Evolutionary conservation across 1,140 invertebrate species (phyloP).

Genomic region (Nebria ingens): DNA sequence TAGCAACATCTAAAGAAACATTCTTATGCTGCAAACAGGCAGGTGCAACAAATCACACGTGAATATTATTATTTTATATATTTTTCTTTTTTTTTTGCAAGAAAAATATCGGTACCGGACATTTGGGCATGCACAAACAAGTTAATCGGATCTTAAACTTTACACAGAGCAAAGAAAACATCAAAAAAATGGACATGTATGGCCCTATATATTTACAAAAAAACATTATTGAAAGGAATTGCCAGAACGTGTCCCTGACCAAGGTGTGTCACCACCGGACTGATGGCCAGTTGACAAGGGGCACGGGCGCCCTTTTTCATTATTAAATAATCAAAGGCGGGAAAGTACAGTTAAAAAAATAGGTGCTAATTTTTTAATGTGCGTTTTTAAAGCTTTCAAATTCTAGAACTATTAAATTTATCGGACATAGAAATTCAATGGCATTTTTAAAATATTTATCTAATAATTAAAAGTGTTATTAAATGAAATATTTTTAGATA

Average conservation of each 20-base stretch:
- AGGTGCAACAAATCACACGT: constrained; percentile 6
- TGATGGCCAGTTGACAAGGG: not conserved
- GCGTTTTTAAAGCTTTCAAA: too few species aligned
- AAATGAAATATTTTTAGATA: too few species aligned
- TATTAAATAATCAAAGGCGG: too few species aligned
- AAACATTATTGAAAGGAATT: not conserved
- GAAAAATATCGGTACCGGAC: not conserved
- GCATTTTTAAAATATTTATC: too few species aligned
- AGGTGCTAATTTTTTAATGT: too few species aligned
- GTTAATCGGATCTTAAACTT: constrained; percentile 3
- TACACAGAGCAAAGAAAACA: not conserved
- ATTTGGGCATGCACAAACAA: not conserved
- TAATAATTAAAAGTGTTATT: too few species aligned
- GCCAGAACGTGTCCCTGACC: not conserved
- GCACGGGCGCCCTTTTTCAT: too few species aligned
- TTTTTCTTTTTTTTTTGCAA: not conserved
- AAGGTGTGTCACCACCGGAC: not conserved
- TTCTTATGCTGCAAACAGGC: not conserved
- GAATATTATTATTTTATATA: too few species aligned
- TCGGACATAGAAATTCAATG: too few species aligned
- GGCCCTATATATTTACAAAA: not conserved
- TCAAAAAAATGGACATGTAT: not conserved
- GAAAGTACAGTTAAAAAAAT: too few species aligned
- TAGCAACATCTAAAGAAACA: not conserved
- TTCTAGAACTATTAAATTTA: too few species aligned